Percentiles rank a stretch among this genome's conserved stretches.
These are phyloP conservation scores for Forbesichthys papilliferus DNA, from an alignment of 2,113 vertebrate genomes.

Conservation along the genomic window DNA sequence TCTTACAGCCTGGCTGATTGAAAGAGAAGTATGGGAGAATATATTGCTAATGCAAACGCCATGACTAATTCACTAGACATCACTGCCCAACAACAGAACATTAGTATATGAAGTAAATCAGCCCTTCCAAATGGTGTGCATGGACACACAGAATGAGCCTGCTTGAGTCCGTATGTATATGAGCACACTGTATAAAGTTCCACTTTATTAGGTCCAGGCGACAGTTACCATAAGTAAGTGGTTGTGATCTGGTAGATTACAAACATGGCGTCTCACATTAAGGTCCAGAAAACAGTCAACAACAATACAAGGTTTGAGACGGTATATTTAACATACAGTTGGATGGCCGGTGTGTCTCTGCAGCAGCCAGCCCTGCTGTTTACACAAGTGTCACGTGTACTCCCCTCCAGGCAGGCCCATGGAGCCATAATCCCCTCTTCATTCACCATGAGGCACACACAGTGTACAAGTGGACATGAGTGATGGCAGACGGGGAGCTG, in stretches of 20 bases:
- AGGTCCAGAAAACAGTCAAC: no score
- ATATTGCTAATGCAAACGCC: conserved; percentile 4
- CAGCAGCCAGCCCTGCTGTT: conserved; percentile 67
- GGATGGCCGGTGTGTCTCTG: no score
- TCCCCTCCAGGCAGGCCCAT: conserved; percentile 68
- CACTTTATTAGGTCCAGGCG: no score
- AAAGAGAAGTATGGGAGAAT: conserved; percentile 18
- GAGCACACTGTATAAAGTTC: no score
- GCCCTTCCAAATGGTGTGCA: background rate
- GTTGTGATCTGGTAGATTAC: no score
- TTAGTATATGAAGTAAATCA: conserved; percentile 17
- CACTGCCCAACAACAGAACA: background rate
- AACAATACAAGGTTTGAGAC: no score
- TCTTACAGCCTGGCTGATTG: conserved; percentile 42
- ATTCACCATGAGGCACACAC: conserved; percentile 63
- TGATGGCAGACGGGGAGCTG: conserved; percentile 72
- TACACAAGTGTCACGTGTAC: conserved; percentile 72
- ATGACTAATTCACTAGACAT: conserved; percentile 1
- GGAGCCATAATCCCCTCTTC: conserved; percentile 71
- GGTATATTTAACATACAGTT: background rate
- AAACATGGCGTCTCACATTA: no score
- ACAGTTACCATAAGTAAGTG: no score
- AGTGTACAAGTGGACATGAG: conserved; percentile 70
- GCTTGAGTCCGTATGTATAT: no score
- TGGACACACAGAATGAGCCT: conserved; percentile 1